Conservation (phyloP, 2,888 invertebrate species). For the Psylliodes chrysocephalus region DNA sequence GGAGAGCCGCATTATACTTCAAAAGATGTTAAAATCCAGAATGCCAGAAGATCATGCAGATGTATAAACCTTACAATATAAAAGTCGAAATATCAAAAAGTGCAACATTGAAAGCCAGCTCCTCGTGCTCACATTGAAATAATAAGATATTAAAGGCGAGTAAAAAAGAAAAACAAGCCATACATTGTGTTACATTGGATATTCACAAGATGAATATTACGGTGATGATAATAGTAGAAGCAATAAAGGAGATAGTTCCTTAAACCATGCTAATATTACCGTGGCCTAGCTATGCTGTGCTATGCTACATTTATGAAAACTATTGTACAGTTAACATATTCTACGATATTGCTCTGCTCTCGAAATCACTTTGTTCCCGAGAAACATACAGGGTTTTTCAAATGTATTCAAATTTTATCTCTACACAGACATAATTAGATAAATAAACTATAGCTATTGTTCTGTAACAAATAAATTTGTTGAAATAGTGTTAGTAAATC, state of each 20-base stretch:
- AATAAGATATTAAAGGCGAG: not conserved
- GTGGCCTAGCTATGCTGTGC: not conserved
- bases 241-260: slow-evolving; percentile 24
- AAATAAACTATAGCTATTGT: too few relatives aligned
- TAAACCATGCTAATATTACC: slow-evolving; percentile 23
- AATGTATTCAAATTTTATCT: too few relatives aligned
- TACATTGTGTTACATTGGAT: slow-evolving; percentile 12
- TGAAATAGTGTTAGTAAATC: too few relatives aligned
- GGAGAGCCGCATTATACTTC: not conserved
- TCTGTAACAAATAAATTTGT: too few relatives aligned
- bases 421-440: too few relatives aligned
- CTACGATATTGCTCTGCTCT: not conserved
- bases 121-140: not conserved
- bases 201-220: slow-evolving; percentile 18
- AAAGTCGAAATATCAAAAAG: not conserved
- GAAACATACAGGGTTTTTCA: too few relatives aligned
- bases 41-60: not conserved
- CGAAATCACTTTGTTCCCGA: too few relatives aligned
- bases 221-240: slow-evolving; percentile 2
- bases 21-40: not conserved
- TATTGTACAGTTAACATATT: slow-evolving; percentile 21
- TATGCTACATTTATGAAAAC: slow-evolving; percentile 13
- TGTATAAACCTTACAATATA: not conserved
- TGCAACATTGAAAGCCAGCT: not conserved
- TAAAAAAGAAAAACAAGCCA: not conserved